Base-by-base conservation (phyloP, 2,113 vertebrate species). In the Pseudorectes ferrugineus region DNA sequence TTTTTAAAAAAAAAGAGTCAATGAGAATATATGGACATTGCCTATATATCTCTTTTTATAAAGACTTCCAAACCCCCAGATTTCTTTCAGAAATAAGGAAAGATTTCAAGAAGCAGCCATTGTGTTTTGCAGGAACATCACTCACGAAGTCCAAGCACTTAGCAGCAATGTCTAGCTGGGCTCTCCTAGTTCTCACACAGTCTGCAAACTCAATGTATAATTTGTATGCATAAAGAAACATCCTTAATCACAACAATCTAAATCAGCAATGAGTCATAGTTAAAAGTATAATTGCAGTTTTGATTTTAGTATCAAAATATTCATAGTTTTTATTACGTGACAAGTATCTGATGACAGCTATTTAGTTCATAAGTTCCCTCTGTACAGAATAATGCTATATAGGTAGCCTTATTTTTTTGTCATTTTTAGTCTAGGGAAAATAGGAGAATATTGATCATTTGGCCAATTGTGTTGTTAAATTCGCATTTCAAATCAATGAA, bases 231-330 rank as follows among this genome's bases (percentile, higher is more conserved):
- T 76, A 85, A 92, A 89, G 93, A 95, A 89, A 83, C 62, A 70
- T 58, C 58, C 67, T 91, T 92, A 88, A 96, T 95, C 93, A 95
- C 62, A 96, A 95, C 89, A 92, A 90, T 93, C 85, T 90, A 93
- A 88, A 96, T 92, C 90, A 86, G 90, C 79, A 88, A 79, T 95
- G 95, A 94, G 33, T 97, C 95, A 96, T 21, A 88, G 67, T 95
- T 96, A 91, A 70, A 95, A 91, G 89, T 76, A 88, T 95, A 96
- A 95, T 92, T 91, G 58, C 91, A 87, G 94, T 95, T 95, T 96
- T 96, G 84, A 97, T 93, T 95, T 95, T 86, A 62, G 51, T 89
- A 93, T 94, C 84, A 95, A 95, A 96, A 96, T 96, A 97, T 91
- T 95, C 89, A 54, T 68, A 45, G 70, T 75, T 89, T 88, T 82